Evolutionary conservation across 2,113 vertebrate species (phyloP), one percentile per base, ranked within the genome.

Genomic region (Chrysochloris asiatica): DNA sequence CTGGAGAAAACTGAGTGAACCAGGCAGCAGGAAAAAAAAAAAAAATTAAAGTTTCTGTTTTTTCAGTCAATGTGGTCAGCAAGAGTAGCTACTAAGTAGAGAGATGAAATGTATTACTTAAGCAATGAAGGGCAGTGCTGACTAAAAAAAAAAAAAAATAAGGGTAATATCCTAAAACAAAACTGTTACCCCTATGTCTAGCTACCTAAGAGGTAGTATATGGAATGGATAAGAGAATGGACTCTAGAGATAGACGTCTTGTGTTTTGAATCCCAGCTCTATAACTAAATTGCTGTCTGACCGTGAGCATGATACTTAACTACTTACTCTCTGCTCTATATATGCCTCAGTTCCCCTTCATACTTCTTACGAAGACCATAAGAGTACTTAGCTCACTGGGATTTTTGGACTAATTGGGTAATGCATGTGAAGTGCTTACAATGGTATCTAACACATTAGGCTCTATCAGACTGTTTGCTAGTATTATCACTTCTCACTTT

Each of bases 61-160:
- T 86, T 81, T 89, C 88, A 92, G 5, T 69, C 45, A 79, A 41
- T 28, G 75, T 0, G 2, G 43, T 92, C 96, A 95, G 83, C 82
- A 71, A 88, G 83, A 94, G 12, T 8, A 96, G 33, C 30, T 71
- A 79, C 47, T 91, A 82, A 91, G 92, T 3, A 84, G 69, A 93
- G 36, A 83, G 86, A 63, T 82, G 38, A 63, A 72, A 73, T 24
- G 81, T 17, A 75, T 33, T 26, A 52, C 48, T 86, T 90, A 80
- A 75, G 6, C 17, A 30, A 8, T 76, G 45, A 59, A 63, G 16
- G 11, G 12, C 56, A 81, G 84, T 26, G 21, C 2, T 65, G 77
- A 82, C 47, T 82, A 82, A 38, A 87, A 85, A 87, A 71, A 91
- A 89, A 45, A 19, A 47, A n/a, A n/a, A 89, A 30, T 33, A 54